Percentiles rank a stretch among this genome's conserved stretches.
Evolutionary conservation across 2,888 invertebrate species (phyloP).

Genomic region (Empis livida): DNA sequence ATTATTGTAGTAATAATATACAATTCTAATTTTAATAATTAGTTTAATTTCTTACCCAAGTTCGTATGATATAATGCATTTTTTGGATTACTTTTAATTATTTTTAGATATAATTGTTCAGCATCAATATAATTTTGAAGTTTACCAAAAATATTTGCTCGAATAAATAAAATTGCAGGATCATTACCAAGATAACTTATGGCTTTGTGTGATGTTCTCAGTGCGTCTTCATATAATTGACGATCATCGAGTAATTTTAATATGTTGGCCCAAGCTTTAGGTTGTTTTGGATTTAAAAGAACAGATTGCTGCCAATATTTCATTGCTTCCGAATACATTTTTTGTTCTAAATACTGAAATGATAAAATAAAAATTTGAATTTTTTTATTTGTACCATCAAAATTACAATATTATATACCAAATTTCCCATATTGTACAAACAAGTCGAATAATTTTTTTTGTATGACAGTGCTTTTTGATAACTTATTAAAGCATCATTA

Average conservation of each 20-base stretch:
- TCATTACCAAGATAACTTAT: conserved; percentile 58
- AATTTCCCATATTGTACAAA: conserved; percentile 86
- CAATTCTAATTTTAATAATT: not conserved
- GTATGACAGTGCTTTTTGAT: conserved; percentile 62
- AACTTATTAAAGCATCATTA: conserved; percentile 62
- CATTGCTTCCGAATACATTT: conserved; percentile 59
- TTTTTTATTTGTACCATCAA: not conserved
- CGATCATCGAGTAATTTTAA: conserved; percentile 71
- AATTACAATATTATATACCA: conserved; percentile 38
- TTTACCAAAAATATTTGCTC: conserved; percentile 84
- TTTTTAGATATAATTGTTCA: conserved; percentile 64
- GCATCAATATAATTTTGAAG: conserved; percentile 60
- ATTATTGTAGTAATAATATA: conserved; percentile 9
- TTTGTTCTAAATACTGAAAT: conserved; percentile 64
- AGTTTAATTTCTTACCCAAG: conserved; percentile 55
- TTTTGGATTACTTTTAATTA: conserved; percentile 52
- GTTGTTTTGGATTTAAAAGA: conserved; percentile 59
- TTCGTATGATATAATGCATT: conserved; percentile 81
- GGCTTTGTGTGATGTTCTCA: conserved; percentile 56
- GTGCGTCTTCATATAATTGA: conserved; percentile 55
- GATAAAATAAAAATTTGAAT: not conserved
- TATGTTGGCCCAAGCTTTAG: conserved; percentile 85
- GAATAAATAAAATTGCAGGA: conserved; percentile 67
- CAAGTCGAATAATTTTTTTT: conserved; percentile 81
- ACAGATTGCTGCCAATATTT: conserved; percentile 75